Evolutionary conservation across 2,113 vertebrate species (phyloP).

Genomic region (Crypturellus undulatus): DNA sequence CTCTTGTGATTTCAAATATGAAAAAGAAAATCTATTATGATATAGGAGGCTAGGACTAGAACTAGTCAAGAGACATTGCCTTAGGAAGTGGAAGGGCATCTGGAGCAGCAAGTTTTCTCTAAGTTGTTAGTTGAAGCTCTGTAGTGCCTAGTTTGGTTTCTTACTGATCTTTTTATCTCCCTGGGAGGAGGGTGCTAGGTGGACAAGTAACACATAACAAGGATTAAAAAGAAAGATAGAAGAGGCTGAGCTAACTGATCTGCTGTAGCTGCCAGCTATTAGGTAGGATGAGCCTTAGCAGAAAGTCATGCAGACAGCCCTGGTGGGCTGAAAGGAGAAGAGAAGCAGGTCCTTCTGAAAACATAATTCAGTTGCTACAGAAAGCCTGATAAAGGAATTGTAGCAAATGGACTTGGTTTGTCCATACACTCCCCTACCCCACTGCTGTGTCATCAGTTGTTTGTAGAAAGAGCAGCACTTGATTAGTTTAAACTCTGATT

Average conservation of each 20-base stretch:
- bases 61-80: background rate
- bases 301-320: background rate
- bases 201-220: background rate
- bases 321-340: background rate
- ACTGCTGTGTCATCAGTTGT: background rate
- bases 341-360: background rate
- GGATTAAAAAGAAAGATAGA: slow-evolving; percentile 15
- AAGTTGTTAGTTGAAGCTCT: background rate
- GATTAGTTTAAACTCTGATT: background rate
- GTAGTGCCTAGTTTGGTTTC: background rate
- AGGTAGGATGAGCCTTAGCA: background rate
- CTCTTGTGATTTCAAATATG: background rate
- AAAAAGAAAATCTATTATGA: background rate
- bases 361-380: background rate
- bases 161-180: background rate
- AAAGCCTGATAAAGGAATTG: background rate
- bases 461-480: background rate
- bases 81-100: background rate
- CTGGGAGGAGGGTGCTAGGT: background rate
- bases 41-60: background rate
- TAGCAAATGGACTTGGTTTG: background rate
- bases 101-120: background rate
- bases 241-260: background rate
- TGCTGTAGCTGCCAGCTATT: background rate
- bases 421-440: background rate